Evolutionary conservation across 2,888 invertebrate species (phyloP).

Genomic region (Scaptomyza parva): DNA sequence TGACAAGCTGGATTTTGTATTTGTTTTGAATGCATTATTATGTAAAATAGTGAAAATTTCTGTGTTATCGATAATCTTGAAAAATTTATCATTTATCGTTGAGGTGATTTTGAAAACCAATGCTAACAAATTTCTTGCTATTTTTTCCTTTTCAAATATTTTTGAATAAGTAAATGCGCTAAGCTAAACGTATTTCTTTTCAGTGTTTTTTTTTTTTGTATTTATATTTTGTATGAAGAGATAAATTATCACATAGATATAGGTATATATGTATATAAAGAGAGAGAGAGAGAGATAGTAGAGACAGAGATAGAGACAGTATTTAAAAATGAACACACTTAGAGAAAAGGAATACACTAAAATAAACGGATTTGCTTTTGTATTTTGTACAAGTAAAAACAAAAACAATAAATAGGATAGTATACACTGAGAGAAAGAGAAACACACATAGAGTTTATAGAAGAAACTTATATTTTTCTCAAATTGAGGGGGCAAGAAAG

Average conservation of each 20-base stretch:
- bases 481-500: constrained; percentile 35
- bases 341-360: constrained; percentile 63
- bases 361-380: constrained; percentile 35
- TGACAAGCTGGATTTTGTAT: too few species aligned
- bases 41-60: constrained; percentile 67
- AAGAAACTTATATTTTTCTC: constrained; percentile 45
- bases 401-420: constrained; percentile 54
- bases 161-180: constrained; percentile 74
- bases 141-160: constrained; percentile 68
- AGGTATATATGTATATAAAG: constrained; percentile 38
- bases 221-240: too few species aligned
- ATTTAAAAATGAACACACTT: constrained; percentile 66
- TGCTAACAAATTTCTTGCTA: constrained; percentile 83
- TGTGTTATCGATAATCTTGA: constrained; percentile 28
- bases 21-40: constrained; percentile 47
- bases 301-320: constrained; percentile 35
- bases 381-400: constrained; percentile 48
- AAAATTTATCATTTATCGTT: constrained; percentile 28
- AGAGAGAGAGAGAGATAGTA: constrained; percentile 19
- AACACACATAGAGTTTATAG: constrained; percentile 40
- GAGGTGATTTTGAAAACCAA: constrained; percentile 80
- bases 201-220: constrained; percentile 16
- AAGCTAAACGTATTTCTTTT: constrained; percentile 50
- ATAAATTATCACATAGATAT: constrained; percentile 38
- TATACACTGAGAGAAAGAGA: constrained; percentile 70